These are phyloP conservation scores for Centropyge bicolor DNA, from an alignment of 2,797 vertebrate species.

Conservation along the genomic window DNA sequence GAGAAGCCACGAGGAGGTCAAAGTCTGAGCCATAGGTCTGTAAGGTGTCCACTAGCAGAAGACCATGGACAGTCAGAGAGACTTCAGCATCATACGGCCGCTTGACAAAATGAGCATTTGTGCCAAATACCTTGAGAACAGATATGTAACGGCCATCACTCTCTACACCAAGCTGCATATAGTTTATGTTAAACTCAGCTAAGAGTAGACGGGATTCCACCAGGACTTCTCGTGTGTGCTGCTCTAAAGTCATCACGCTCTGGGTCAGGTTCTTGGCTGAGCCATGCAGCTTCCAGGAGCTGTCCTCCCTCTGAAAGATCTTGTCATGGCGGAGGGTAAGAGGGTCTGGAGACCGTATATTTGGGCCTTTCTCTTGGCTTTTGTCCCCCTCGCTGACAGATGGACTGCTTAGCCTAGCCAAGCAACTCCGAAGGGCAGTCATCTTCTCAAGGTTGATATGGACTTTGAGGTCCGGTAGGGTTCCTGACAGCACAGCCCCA, in stretches of 20 bases:
- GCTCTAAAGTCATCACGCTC: conserved; percentile 94
- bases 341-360: conserved; percentile 82
- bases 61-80: conserved; percentile 95
- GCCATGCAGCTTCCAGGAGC: conserved; percentile 91
- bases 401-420: conserved; percentile 86
- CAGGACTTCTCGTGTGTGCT: conserved; percentile 94
- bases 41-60: conserved; percentile 96
- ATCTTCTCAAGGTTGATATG: conserved; percentile 98
- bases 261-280: conserved; percentile 94
- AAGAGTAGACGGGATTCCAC: conserved; percentile 96
- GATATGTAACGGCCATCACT: conserved; percentile 96
- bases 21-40: conserved; percentile 98
- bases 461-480: conserved; percentile 95
- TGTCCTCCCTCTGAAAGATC: conserved; percentile 90
- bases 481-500: conserved; percentile 94
- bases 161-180: conserved; percentile 97
- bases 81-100: conserved; percentile 96
- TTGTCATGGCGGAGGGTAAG: conserved; percentile 89
- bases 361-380: conserved; percentile 47
- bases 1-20: conserved; percentile 97
- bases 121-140: conserved; percentile 97
- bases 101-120: conserved; percentile 96
- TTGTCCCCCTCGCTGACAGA: conserved; percentile 66
- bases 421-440: conserved; percentile 92
- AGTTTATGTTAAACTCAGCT: conserved; percentile 96